phyloP scores from a whole-genome alignment of 2,113 vertebrate genomes.

The Dascyllus trimaculatus region DNA sequence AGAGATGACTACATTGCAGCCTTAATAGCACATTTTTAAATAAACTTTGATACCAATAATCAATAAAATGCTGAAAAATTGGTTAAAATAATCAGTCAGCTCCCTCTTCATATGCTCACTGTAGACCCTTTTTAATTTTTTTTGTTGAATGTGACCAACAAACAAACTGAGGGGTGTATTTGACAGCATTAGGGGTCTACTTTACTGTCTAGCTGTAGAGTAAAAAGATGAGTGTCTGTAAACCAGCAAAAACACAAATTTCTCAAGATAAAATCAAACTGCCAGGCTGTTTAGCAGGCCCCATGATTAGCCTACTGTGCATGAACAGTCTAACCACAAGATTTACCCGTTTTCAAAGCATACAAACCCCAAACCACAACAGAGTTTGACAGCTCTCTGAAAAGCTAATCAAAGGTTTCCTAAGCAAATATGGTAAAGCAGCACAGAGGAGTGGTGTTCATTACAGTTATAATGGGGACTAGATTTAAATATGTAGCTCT shows the following conservation, averaged over 20 bases:
- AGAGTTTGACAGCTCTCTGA: neutral
- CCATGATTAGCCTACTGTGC: constrained; percentile 3
- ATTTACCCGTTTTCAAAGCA: neutral
- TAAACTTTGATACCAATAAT: too few species aligned
- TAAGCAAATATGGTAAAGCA: neutral
- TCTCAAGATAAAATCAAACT: neutral
- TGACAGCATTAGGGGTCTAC: too few species aligned
- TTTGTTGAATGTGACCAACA: too few species aligned
- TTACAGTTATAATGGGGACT: neutral
- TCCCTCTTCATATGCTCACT: too few species aligned
- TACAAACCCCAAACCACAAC: neutral
- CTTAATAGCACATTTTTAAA: too few species aligned
- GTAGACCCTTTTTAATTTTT: too few species aligned
- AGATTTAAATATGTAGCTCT: neutral
- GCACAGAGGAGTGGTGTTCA: neutral
- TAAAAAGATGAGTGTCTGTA: neutral
- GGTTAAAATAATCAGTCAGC: too few species aligned
- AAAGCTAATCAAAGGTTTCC: neutral
- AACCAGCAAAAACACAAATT: neutral
- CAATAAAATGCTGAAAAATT: too few species aligned
- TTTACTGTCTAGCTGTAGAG: neutral
- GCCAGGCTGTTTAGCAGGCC: neutral
- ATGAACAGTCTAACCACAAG: neutral
- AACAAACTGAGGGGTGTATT: too few species aligned
- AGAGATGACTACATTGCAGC: too few species aligned